Evolutionary conservation across 2,113 vertebrate species (phyloP).

Genomic region (Strix aluco): DNA sequence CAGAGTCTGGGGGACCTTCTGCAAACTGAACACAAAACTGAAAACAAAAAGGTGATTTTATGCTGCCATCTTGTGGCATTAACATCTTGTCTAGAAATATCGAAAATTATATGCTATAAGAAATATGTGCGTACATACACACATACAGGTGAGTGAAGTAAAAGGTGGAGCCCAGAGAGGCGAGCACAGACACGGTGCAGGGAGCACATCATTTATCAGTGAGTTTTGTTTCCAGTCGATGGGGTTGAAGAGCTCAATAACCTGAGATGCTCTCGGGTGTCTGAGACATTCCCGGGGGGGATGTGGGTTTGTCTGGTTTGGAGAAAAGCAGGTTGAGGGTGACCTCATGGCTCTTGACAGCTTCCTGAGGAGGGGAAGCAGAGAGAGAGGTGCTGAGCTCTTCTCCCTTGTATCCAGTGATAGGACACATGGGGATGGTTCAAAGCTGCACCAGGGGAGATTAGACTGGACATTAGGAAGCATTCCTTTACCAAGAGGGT

Average conservation of each 20-base stretch:
- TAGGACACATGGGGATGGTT: neutral
- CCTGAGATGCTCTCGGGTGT: neutral
- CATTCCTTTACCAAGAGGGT: neutral
- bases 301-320: neutral
- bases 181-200: rapidly evolving
- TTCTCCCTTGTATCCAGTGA: neutral
- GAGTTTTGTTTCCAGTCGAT: neutral
- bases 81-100: rapidly evolving
- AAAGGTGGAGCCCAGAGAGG: neutral
- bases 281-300: neutral
- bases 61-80: constrained; percentile 47
- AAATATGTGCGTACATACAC: rapidly evolving
- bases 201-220: neutral
- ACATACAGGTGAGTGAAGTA: rapidly evolving
- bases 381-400: neutral
- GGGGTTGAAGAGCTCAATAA: neutral
- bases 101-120: rapidly evolving
- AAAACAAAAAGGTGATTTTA: neutral
- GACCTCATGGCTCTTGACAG: neutral
- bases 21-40: rapidly evolving
- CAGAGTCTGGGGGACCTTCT: rapidly evolving
- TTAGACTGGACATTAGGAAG: neutral
- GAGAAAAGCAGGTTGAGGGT: neutral
- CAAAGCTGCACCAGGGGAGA: neutral
- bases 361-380: neutral